Evolutionary conservation across 2,113 vertebrate genomes (phyloP).

Genomic region (Donacobius atricapilla): DNA sequence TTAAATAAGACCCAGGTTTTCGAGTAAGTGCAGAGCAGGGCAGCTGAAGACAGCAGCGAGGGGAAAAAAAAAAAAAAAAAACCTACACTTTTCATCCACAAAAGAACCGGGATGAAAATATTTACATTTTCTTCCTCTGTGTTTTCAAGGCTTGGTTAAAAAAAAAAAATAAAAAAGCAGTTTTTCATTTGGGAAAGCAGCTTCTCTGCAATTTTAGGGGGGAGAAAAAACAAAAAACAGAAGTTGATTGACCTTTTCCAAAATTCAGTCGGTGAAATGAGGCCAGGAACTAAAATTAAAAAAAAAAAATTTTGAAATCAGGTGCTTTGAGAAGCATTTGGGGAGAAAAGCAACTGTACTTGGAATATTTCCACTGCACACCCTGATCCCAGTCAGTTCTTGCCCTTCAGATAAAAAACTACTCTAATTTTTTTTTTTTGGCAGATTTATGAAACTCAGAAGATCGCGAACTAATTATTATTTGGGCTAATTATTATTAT

Average conservation of each 20-base stretch:
- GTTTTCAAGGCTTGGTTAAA: background rate
- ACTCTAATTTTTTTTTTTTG: background rate
- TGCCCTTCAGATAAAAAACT: background rate
- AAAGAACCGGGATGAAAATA: background rate
- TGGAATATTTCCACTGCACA: background rate
- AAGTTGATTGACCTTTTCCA: background rate
- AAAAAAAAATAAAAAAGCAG: no score
- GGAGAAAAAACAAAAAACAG: background rate
- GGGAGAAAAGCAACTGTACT: background rate
- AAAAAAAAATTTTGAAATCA: fast-evolving
- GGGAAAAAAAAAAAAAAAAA: background rate
- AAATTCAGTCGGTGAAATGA: background rate
- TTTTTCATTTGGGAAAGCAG: background rate
- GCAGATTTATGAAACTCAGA: background rate
- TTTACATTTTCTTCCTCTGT: background rate
- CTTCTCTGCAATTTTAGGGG: background rate
- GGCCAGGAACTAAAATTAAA: background rate
- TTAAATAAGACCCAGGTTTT: background rate
- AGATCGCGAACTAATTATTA: background rate
- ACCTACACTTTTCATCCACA: background rate
- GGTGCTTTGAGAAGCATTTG: background rate
- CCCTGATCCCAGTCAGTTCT: background rate
- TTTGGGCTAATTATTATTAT: background rate
- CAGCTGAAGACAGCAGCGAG: background rate
- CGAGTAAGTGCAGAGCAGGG: fast-evolving